phyloP scores from a whole-genome alignment of 2,888 invertebrate species.

The Dynastes hyllus region DNA sequence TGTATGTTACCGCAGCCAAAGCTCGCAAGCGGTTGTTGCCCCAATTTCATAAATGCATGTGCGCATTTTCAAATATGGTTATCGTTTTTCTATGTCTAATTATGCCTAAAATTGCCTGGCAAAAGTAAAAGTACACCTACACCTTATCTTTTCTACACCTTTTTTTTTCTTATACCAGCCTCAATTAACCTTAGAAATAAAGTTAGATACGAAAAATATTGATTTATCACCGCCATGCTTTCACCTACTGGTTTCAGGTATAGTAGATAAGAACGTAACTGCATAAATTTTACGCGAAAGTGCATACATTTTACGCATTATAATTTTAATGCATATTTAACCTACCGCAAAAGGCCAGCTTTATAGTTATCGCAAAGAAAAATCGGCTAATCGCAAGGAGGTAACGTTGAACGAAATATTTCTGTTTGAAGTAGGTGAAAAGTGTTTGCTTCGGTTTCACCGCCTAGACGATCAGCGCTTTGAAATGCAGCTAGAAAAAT shows the following conservation, averaged over 20 bases:
- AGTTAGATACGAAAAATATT: not conserved
- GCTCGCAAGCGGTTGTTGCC: not conserved
- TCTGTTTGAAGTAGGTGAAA: no score
- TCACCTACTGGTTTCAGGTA: constrained; percentile 5
- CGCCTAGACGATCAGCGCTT: no score
- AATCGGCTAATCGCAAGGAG: no score
- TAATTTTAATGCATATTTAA: not conserved
- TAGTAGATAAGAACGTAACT: not conserved
- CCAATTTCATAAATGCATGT: not conserved
- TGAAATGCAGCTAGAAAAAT: no score
- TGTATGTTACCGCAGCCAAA: no score
- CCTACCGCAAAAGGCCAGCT: not conserved
- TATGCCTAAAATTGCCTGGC: not conserved
- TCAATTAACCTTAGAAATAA: not conserved
- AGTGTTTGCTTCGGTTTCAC: no score
- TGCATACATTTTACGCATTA: constrained; percentile 18
- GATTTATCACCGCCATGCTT: constrained; percentile 6
- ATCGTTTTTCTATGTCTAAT: not conserved
- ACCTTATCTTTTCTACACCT: not conserved
- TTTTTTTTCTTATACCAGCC: not conserved
- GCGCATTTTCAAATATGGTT: not conserved
- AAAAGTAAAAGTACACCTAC: constrained; percentile 6
- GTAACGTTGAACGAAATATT: no score
- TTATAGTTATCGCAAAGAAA: no score
- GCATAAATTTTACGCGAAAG: constrained; percentile 2